A percentile compares a stretch with the other conserved stretches of the same genome.
These are phyloP conservation scores for Hipparchia sbordonii DNA, from an alignment of 2,888 invertebrate genomes.

Conservation along the genomic window DNA sequence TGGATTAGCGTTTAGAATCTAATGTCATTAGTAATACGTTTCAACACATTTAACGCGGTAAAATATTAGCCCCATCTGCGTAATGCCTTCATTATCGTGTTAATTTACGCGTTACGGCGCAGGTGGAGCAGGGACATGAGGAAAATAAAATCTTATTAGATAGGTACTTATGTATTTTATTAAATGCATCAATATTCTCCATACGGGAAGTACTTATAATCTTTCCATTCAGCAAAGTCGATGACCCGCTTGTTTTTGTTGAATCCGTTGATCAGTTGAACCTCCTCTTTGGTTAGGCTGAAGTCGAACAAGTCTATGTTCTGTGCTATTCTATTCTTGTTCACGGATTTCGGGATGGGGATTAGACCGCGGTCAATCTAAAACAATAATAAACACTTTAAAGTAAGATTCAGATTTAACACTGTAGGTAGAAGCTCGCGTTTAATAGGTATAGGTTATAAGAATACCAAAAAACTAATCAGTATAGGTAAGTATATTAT, in stretches of 20 bases:
- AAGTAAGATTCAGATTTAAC: neutral
- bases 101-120: too few species aligned
- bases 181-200: constrained; percentile 30
- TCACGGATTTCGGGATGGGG: constrained; percentile 85
- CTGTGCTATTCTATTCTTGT: constrained; percentile 78
- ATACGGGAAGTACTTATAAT: constrained; percentile 32
- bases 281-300: constrained; percentile 78
- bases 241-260: constrained; percentile 58
- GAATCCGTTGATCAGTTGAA: constrained; percentile 75
- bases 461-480: too few species aligned
- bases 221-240: constrained; percentile 9
- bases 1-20: too few species aligned
- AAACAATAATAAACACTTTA: constrained; percentile 11
- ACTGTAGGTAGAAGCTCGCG: too few species aligned
- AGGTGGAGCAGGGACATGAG: too few species aligned
- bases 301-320: constrained; percentile 86
- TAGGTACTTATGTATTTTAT: too few species aligned
- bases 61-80: too few species aligned
- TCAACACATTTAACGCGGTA: too few species aligned
- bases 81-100: too few species aligned
- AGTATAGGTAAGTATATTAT: too few species aligned
- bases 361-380: constrained; percentile 82
- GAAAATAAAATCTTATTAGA: neutral
- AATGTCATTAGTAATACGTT: too few species aligned
- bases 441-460: too few species aligned